These are phyloP conservation scores for Cuculus canorus DNA, from an alignment of 2,797 vertebrate species.

Conservation along the genomic window DNA sequence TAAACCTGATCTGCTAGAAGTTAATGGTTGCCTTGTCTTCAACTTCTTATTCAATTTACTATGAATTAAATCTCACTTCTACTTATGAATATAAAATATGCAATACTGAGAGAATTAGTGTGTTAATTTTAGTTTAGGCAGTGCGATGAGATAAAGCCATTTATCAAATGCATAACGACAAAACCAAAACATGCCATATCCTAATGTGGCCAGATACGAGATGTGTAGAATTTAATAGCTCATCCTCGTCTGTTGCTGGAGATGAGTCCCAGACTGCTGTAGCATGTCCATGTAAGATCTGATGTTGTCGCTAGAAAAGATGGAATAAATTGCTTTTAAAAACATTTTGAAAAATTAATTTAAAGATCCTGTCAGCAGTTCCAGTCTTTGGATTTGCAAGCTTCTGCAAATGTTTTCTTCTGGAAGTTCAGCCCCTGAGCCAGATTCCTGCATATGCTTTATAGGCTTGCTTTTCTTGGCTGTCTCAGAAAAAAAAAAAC, in stretches of 20 bases:
- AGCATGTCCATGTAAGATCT: constrained; percentile 28
- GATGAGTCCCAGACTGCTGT: neutral
- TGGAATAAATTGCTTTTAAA: constrained; percentile 13
- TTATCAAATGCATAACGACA: neutral
- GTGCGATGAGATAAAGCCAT: neutral
- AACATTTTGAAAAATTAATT: neutral
- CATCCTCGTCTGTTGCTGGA: neutral
- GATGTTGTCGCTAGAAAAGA: constrained; percentile 38
- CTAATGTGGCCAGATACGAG: neutral
- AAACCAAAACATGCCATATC: neutral
- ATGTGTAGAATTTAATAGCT: neutral
- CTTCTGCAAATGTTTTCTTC: neutral
- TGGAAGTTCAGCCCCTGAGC: neutral
- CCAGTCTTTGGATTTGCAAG: neutral
- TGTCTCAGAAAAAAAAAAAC: neutral
- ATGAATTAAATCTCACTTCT: neutral
- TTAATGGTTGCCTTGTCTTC: neutral
- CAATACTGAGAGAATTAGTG: neutral
- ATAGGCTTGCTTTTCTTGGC: neutral
- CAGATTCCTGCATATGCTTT: neutral
- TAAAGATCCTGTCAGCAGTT: neutral
- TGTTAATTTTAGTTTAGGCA: neutral
- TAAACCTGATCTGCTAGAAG: neutral
- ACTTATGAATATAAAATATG: neutral
- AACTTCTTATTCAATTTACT: neutral